phyloP scores from a whole-genome alignment of 2,113 vertebrate species.

The Cebidichthys violaceus region DNA sequence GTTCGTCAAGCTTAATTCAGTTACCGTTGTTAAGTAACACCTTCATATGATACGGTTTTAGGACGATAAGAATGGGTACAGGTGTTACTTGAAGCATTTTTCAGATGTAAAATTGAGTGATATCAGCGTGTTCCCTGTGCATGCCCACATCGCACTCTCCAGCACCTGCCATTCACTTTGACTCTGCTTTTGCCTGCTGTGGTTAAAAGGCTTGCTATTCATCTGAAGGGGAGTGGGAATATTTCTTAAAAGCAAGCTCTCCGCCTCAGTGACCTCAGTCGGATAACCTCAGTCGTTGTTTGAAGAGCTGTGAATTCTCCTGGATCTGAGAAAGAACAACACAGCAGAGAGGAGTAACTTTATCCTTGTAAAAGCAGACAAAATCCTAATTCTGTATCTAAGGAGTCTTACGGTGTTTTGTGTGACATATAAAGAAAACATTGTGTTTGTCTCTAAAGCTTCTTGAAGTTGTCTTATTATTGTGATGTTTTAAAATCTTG shows the following conservation, averaged over 20 bases:
- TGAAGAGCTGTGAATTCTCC: conserved; percentile 5
- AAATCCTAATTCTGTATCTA: not conserved
- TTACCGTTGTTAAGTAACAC: not conserved
- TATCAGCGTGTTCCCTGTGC: not conserved
- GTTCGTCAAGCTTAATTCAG: not conserved
- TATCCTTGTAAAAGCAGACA: not conserved
- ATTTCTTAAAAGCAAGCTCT: conserved; percentile 8
- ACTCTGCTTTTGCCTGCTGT: not conserved
- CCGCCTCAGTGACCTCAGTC: conserved; percentile 15
- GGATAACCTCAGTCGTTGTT: conserved; percentile 25
- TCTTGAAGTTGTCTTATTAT: not conserved
- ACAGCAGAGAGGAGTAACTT: not conserved
- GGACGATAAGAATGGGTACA: too few relatives aligned
- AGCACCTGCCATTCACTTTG: conserved; percentile 10
- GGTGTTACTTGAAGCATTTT: not conserved
- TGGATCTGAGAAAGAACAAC: not conserved
- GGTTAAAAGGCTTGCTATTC: conserved; percentile 23
- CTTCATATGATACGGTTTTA: not conserved
- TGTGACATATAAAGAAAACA: not conserved
- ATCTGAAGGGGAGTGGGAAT: not conserved
- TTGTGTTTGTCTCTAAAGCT: not conserved
- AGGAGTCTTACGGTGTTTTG: not conserved
- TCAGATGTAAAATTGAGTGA: not conserved
- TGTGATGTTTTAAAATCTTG: not conserved
- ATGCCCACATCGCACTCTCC: not conserved